Base-by-base conservation (phyloP, 2,797 vertebrate genomes). In the Chrysocyon brachyurus region DNA sequence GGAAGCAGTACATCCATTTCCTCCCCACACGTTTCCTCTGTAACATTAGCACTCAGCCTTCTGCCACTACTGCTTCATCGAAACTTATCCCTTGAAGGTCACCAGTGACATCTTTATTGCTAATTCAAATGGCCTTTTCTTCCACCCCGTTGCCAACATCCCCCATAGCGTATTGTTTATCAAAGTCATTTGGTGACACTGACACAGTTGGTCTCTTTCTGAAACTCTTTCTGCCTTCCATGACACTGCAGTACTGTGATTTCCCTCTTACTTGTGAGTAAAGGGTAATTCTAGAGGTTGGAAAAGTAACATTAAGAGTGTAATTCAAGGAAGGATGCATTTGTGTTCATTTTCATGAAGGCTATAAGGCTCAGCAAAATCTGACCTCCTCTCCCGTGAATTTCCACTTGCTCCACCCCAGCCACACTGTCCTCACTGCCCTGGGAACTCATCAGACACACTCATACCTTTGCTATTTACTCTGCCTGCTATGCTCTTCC, bases 31-130 rank as follows among this genome's bases (percentile, higher is more conserved):
- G 9, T 73, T 98, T 96, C 97, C 97, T 97, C 86, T 66, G 21
- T 70, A 85, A 63, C 82, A 26, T 33, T 36, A 83, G 57, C 26
- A 4, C 92, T 73, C 89, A 83, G 56, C 46, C 75, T 56, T 36
- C 72, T 85, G 19, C 54, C 84, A 16, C 3, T 0, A 59, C 63
- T 75, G 82, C 85, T 96, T 97, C 85, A 79, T 56, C 7, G 26
- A 97, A 98, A 97, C 33, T 12, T 52, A 5, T 87, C 61, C 91
- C 90, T 90, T 97, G 94, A 98, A 98, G 96, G 93, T 97, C 97
- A 98, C 93, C 73, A 57, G 24, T 97, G 97, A 98, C 94, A 97
- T 97, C 89, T 82, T 93, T 64, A 75, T 86, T 93, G 93, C 79
- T 92, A 91, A 81, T 22, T 96, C 93, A 90, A 83, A 86, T 70